Conservation (phyloP, 2,888 invertebrate species). For the Byasa hedistus region DNA sequence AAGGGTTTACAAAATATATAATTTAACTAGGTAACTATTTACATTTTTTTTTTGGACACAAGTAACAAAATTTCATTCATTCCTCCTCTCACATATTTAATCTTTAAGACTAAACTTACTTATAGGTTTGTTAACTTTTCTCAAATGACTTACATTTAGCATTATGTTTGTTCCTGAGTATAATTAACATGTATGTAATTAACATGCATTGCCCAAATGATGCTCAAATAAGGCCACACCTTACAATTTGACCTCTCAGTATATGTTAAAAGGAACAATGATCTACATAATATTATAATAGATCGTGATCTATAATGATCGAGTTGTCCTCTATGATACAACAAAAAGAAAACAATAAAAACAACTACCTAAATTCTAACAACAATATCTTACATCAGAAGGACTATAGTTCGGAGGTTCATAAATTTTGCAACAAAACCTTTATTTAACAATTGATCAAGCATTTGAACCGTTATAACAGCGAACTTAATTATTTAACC, state of each 20-base stretch:
- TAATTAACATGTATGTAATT: conserved; percentile 33
- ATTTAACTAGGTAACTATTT: conserved; percentile 45
- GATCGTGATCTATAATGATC: conserved; percentile 27
- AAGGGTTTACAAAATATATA: conserved; percentile 36
- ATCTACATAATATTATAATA: background rate
- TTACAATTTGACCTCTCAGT: conserved; percentile 46
- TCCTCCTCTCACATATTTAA: conserved; percentile 31
- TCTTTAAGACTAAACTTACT: conserved; percentile 28
- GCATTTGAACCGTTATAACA: background rate
- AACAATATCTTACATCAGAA: conserved; percentile 30
- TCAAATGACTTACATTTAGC: conserved; percentile 29
- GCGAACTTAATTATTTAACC: too few species aligned
- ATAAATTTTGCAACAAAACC: conserved; percentile 18
- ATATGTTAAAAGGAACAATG: conserved; percentile 29
- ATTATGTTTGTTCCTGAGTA: conserved; percentile 32
- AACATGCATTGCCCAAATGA: too few species aligned
- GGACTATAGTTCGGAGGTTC: conserved; percentile 8
- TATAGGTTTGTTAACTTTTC: conserved; percentile 20
- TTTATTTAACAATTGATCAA: conserved; percentile 8
- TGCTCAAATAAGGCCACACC: conserved; percentile 63
- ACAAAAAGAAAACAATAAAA: conserved; percentile 31
- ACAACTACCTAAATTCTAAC: conserved; percentile 29
- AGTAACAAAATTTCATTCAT: conserved; percentile 39
- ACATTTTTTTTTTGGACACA: conserved; percentile 35
- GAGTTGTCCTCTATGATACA: conserved; percentile 32